These are phyloP conservation scores for Thera obeliscata DNA, from an alignment of 2,888 invertebrate genomes.

Conservation along the genomic window DNA sequence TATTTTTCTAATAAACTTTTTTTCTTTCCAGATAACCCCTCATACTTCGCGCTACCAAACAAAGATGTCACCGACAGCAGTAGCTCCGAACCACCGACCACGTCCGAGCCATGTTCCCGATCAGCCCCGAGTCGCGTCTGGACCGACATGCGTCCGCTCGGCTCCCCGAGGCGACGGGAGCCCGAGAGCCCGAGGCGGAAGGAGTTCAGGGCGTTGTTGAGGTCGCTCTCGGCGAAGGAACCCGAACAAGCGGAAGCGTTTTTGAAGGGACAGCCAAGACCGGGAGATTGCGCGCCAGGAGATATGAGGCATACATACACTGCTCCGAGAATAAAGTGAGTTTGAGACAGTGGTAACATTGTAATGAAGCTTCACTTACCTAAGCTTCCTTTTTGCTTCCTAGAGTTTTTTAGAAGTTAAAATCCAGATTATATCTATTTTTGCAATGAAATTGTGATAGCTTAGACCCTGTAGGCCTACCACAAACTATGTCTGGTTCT, in stretches of 20 bases:
- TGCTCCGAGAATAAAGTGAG: slow-evolving; percentile 77
- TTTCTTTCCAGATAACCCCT: slow-evolving; percentile 89
- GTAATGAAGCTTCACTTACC: too few species aligned
- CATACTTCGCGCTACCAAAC: slow-evolving; percentile 88
- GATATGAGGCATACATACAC: slow-evolving; percentile 79
- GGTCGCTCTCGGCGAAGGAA: slow-evolving; percentile 87
- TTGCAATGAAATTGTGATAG: too few species aligned
- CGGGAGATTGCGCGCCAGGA: slow-evolving; percentile 87
- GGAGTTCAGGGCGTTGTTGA: slow-evolving; percentile 84
- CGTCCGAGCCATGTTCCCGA: slow-evolving; percentile 85
- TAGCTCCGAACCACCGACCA: slow-evolving; percentile 54
- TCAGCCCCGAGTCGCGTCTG: slow-evolving; percentile 88
- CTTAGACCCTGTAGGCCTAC: too few species aligned
- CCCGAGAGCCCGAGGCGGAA: slow-evolving; percentile 77
- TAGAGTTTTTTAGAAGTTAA: too few species aligned
- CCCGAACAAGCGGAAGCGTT: slow-evolving; percentile 87
- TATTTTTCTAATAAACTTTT: neutral
- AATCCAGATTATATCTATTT: too few species aligned
- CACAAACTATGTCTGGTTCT: too few species aligned
- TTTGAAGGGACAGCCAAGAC: slow-evolving; percentile 87
- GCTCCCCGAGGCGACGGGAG: slow-evolving; percentile 69
- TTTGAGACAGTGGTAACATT: neutral
- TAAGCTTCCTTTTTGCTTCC: too few species aligned
- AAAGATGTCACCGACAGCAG: slow-evolving; percentile 70
- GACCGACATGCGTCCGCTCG: slow-evolving; percentile 69